Percentiles rank a stretch among this genome's conserved stretches.
Conservation (phyloP, 2,888 invertebrate genomes). For the Eurytoma californica region DNA sequence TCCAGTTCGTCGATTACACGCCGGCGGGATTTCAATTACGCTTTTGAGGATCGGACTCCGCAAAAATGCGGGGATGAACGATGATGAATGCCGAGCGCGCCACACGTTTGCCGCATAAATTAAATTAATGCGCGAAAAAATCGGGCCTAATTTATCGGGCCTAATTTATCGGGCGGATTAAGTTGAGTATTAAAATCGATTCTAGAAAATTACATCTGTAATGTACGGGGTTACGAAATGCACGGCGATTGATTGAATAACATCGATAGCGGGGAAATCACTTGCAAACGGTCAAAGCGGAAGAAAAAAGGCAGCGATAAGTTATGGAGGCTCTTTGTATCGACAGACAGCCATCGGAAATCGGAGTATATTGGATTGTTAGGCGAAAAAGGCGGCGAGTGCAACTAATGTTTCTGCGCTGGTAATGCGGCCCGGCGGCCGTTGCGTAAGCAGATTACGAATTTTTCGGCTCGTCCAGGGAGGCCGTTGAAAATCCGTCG, state of each 20-base stretch:
- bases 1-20: too few species aligned
- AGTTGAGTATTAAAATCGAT: too few species aligned
- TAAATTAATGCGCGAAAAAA: neutral
- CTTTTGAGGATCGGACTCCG: too few species aligned
- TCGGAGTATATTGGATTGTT: constrained; percentile 6
- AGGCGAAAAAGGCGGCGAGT: neutral
- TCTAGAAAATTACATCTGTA: too few species aligned
- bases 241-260: constrained; percentile 22
- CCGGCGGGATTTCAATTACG: too few species aligned
- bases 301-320: constrained; percentile 16
- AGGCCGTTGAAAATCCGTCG: too few species aligned
- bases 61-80: too few species aligned
- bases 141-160: too few species aligned
- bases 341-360: neutral
- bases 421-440: neutral
- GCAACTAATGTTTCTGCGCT: constrained; percentile 25
- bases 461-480: neutral
- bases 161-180: too few species aligned
- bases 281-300: constrained; percentile 40
- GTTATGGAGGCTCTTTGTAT: neutral
- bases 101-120: constrained; percentile 15
- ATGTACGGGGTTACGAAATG: neutral
- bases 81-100: too few species aligned
- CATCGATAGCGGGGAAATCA: constrained; percentile 27
- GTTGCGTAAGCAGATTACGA: constrained; percentile 23